Conservation (phyloP, 2,888 invertebrate species). For the Pasiphila rectangulata region DNA sequence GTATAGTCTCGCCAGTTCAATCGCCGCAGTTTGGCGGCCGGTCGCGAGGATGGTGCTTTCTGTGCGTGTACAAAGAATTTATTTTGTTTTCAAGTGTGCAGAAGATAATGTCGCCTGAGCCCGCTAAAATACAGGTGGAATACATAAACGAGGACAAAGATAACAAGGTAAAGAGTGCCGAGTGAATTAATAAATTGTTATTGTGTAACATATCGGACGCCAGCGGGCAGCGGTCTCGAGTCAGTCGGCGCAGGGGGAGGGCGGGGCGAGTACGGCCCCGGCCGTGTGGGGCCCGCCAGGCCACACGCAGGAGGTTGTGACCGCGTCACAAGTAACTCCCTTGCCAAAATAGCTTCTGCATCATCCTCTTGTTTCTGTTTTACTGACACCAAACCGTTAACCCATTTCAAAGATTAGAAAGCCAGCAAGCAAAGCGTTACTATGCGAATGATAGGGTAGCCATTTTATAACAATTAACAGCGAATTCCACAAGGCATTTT, state of each 20-base stretch:
- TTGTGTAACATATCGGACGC: conserved; percentile 78
- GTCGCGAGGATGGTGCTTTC: conserved; percentile 78
- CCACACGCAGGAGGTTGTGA: conserved; percentile 83
- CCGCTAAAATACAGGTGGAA: conserved; percentile 73
- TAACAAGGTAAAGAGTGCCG: conserved; percentile 67
- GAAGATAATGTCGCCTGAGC: conserved; percentile 80
- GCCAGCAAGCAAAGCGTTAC: background rate
- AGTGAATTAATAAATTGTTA: conserved; percentile 64
- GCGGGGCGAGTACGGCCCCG: conserved; percentile 78
- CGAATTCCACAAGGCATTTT: conserved; percentile 3
- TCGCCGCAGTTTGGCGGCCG: conserved; percentile 79
- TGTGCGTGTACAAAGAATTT: conserved; percentile 73
- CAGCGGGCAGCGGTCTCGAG: conserved; percentile 76
- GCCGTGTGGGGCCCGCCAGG: conserved; percentile 82
- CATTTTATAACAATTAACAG: conserved; percentile 22
- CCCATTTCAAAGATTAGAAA: background rate
- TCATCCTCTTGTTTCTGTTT: conserved; percentile 44
- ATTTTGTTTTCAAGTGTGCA: conserved; percentile 67
- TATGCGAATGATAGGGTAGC: conserved; percentile 15
- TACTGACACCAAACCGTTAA: background rate
- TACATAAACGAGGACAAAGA: conserved; percentile 75
- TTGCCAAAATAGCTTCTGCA: conserved; percentile 70
- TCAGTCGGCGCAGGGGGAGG: conserved; percentile 78
- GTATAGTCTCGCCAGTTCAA: conserved; percentile 66
- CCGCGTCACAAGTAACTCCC: conserved; percentile 79